These are phyloP conservation scores for Cydia splendana DNA, from an alignment of 1,140 invertebrate genomes.

Conservation along the genomic window DNA sequence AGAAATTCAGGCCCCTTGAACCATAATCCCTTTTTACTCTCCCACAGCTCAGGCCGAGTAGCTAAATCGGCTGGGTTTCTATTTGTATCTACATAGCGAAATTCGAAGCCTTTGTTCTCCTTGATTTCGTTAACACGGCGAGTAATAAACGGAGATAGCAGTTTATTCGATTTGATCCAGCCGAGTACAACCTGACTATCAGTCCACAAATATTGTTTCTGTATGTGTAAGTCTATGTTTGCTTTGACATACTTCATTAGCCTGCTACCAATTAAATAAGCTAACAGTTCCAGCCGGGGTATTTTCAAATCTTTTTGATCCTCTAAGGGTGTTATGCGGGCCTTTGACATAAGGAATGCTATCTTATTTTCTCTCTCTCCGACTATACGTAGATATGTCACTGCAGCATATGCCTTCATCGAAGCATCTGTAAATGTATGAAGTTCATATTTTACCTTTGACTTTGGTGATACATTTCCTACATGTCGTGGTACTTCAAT, in stretches of 20 bases:
- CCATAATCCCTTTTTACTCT: conserved; percentile 4
- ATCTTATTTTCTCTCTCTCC: neutral
- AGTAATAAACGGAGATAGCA: no score
- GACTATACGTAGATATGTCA: neutral
- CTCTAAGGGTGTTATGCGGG: neutral
- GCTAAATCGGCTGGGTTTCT: conserved; percentile 27
- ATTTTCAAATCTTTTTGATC: conserved; percentile 20
- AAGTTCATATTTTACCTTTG: neutral
- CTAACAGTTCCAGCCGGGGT: conserved; percentile 14
- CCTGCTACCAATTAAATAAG: conserved; percentile 9
- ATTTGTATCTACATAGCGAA: neutral
- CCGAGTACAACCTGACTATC: conserved; percentile 19
- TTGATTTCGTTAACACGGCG: no score
- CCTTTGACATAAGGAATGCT: conserved; percentile 13
- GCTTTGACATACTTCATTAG: conserved; percentile 3
- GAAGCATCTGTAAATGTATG: conserved; percentile 28
- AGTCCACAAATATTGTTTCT: conserved; percentile 8
- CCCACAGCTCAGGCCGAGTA: neutral
- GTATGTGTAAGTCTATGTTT: neutral
- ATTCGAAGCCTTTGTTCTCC: no score
- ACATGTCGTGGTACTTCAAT: no score
- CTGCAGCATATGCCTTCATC: conserved; percentile 1
- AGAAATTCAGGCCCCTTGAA: conserved; percentile 12
- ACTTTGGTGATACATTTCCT: no score
- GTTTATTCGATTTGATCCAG: no score